These are phyloP conservation scores for Callinectes sapidus DNA, from an alignment of 2,888 invertebrate species.

Conservation along the genomic window DNA sequence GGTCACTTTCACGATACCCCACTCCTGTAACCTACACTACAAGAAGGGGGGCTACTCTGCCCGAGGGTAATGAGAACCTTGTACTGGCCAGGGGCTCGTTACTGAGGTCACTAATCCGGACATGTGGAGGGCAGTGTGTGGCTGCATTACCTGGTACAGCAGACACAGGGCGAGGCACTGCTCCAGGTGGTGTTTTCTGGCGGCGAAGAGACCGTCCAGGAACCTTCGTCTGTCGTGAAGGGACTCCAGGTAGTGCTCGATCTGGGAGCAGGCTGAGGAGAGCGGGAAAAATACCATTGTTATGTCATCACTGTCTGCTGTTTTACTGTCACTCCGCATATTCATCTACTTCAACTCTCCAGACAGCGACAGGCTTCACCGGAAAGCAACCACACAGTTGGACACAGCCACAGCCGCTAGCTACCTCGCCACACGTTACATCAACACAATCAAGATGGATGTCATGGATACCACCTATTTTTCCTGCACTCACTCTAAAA, in stretches of 20 bases:
- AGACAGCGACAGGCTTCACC: too few species aligned
- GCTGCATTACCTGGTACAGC: slow-evolving; percentile 78
- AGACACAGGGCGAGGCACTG: slow-evolving; percentile 86
- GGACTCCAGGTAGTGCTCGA: slow-evolving; percentile 85
- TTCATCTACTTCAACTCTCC: neutral
- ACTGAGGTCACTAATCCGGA: neutral
- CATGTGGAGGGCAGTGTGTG: neutral
- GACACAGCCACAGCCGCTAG: too few species aligned
- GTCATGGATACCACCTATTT: too few species aligned
- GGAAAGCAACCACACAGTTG: too few species aligned
- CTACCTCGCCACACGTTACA: too few species aligned
- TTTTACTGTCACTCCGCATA: neutral
- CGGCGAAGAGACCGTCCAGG: slow-evolving; percentile 79
- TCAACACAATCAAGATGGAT: too few species aligned
- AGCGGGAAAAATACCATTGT: neutral
- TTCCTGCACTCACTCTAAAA: too few species aligned
- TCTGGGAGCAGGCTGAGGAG: slow-evolving; percentile 81
- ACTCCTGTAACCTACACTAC: neutral
- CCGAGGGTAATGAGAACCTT: too few species aligned
- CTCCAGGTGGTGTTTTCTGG: slow-evolving; percentile 84
- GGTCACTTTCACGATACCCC: neutral
- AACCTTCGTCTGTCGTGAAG: slow-evolving; percentile 85
- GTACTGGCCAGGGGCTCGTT: neutral
- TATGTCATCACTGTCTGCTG: neutral
- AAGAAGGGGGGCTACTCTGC: neutral